Conservation (phyloP, 30 jellyfish, hydroid and myxozoan species). For the Chrysaora quinquecirrha region DNA sequence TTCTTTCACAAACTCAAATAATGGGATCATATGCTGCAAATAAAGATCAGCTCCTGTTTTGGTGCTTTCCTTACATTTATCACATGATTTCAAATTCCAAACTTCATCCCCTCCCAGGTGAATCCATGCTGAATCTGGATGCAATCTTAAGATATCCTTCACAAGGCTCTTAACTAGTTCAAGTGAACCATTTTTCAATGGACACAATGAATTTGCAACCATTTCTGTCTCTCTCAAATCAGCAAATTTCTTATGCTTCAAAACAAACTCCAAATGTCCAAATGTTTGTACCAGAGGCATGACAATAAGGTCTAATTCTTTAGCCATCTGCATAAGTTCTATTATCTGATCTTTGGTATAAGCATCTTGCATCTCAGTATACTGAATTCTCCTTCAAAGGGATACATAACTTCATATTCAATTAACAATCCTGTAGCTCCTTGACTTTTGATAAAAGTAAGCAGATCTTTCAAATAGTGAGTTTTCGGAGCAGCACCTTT, state of each 20-base stretch:
- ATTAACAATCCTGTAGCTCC: constrained; percentile 88
- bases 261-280: constrained; percentile 94
- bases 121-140: constrained; percentile 77
- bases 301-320: constrained; percentile 56
- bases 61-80: constrained; percentile 65
- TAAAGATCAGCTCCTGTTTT: constrained; percentile 52
- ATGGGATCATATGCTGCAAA: constrained; percentile 80
- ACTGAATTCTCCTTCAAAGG: constrained; percentile 71
- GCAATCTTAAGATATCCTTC: constrained; percentile 61
- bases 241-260: constrained; percentile 77
- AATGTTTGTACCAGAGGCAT: constrained; percentile 92
- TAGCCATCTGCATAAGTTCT: constrained; percentile 62
- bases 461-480: constrained; percentile 56
- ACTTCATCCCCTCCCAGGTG: constrained; percentile 98
- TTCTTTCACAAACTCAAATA: constrained; percentile 51
- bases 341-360: constrained; percentile 67
- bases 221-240: constrained; percentile 71
- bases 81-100: constrained; percentile 85
- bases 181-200: constrained; percentile 70
- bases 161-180: constrained; percentile 53
- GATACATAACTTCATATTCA: constrained; percentile 95
- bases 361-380: constrained; percentile 61
- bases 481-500: constrained; percentile 95
- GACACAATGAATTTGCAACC: constrained; percentile 74
- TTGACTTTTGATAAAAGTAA: constrained; percentile 43